These are phyloP conservation scores for Periphyllus acericola DNA, from an alignment of 2,888 invertebrate genomes.

Conservation along the genomic window DNA sequence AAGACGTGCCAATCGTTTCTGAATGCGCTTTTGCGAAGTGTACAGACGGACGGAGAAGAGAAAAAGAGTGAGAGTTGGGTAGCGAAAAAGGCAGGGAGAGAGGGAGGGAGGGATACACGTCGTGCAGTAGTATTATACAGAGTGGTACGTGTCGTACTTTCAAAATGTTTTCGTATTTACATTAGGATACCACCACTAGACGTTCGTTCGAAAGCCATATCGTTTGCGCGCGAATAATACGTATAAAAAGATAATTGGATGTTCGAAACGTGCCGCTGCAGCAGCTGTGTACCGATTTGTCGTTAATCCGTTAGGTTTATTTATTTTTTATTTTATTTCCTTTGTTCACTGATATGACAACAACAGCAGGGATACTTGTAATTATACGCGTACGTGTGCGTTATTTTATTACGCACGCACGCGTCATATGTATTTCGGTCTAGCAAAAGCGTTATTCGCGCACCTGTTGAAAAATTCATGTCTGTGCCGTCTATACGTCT, in stretches of 20 bases:
- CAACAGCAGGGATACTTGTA: background rate
- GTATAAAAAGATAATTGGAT: conserved; percentile 52
- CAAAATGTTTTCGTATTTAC: conserved; percentile 53
- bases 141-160: conserved; percentile 36
- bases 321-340: background rate
- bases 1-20: conserved; percentile 57
- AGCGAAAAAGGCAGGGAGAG: background rate
- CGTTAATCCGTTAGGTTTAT: background rate
- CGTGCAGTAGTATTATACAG: background rate
- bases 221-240: background rate
- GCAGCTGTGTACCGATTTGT: background rate
- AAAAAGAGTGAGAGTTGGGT: background rate
- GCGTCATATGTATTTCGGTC: too few species aligned
- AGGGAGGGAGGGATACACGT: background rate
- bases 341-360: background rate
- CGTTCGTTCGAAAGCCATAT: background rate
- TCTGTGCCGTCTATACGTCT: background rate
- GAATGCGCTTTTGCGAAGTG: background rate
- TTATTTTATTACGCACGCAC: background rate
- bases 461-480: conserved; percentile 9
- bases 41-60: background rate
- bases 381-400: too few species aligned
- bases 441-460: background rate
- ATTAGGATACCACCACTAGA: background rate
- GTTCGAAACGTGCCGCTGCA: conserved; percentile 27